phyloP scores from a whole-genome alignment of 2,113 vertebrate species.

The Orientallactaga bullata region DNA sequence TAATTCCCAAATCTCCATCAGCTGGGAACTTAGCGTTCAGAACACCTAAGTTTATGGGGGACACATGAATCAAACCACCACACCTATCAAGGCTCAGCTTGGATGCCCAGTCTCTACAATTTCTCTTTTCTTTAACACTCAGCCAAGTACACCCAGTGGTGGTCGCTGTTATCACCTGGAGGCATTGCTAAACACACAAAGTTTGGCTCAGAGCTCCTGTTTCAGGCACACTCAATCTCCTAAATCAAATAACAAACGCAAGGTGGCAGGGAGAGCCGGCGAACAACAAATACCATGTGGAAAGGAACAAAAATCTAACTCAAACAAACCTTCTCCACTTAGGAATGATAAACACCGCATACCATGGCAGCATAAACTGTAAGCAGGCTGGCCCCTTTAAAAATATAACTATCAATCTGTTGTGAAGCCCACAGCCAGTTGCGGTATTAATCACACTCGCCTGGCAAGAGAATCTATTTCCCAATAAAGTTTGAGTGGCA shows the following conservation, averaged over 20 bases:
- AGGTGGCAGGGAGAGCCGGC: neutral
- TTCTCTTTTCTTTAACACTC: neutral
- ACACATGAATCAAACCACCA: too few relatives aligned
- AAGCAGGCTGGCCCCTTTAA: slow-evolving; percentile 70
- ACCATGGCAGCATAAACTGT: neutral
- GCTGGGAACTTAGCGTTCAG: too few relatives aligned
- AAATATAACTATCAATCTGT: slow-evolving; percentile 76
- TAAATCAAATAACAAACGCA: slow-evolving; percentile 55
- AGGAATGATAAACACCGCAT: slow-evolving; percentile 46
- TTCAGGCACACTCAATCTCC: neutral
- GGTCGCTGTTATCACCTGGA: neutral
- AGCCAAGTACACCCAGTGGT: neutral
- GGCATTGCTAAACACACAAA: neutral
- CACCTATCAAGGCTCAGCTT: neutral
- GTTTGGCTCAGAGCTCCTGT: neutral
- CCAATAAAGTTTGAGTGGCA: slow-evolving; percentile 81
- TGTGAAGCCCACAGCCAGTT: slow-evolving; percentile 66
- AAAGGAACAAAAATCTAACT: slow-evolving; percentile 56
- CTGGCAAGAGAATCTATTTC: slow-evolving; percentile 80
- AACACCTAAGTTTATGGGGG: too few relatives aligned
- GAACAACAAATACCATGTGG: slow-evolving; percentile 39
- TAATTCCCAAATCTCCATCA: too few relatives aligned
- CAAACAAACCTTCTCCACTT: slow-evolving; percentile 44
- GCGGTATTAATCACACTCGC: slow-evolving; percentile 77
- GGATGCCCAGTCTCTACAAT: neutral